Evolutionary conservation across 2,888 invertebrate species (phyloP).

Genomic region (Drosophila conformis): DNA sequence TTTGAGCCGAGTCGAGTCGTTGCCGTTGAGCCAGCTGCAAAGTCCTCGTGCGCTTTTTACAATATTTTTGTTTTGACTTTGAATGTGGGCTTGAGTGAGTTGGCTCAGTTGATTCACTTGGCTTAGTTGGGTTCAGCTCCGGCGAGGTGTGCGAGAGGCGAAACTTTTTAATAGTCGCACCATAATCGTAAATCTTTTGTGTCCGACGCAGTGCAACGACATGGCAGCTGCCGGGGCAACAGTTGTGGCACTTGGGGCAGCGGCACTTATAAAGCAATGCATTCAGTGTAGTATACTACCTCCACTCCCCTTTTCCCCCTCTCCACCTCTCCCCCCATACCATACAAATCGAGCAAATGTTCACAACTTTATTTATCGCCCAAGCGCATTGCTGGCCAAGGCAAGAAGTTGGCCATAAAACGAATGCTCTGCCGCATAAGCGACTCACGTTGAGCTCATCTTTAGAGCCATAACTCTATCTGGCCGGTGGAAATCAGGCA

Average conservation of each 20-base stretch:
- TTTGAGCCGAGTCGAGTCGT: slow-evolving; percentile 39
- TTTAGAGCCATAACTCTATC: background rate
- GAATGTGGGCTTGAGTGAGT: slow-evolving; percentile 72
- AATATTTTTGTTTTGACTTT: slow-evolving; percentile 79
- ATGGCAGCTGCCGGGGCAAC: slow-evolving; percentile 60
- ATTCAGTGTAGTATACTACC: background rate
- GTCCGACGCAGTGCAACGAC: slow-evolving; percentile 80
- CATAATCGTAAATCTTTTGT: slow-evolving; percentile 84
- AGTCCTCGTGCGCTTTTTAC: slow-evolving; percentile 55
- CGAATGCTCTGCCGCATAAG: slow-evolving; percentile 35
- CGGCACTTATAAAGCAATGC: slow-evolving; percentile 64
- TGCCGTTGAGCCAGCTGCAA: slow-evolving; percentile 41
- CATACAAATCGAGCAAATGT: slow-evolving; percentile 73
- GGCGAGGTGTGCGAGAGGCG: slow-evolving; percentile 74
- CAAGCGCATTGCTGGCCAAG: slow-evolving; percentile 57
- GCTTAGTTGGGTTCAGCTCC: slow-evolving; percentile 20
- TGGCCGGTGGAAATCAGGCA: background rate
- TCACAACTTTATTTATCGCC: slow-evolving; percentile 80
- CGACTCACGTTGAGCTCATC: slow-evolving; percentile 1
- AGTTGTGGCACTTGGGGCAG: slow-evolving; percentile 33
- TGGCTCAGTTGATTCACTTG: slow-evolving; percentile 32
- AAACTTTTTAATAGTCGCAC: slow-evolving; percentile 83
- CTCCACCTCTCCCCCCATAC: background rate
- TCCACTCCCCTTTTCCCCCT: background rate
- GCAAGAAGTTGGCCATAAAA: slow-evolving; percentile 35